Percentiles rank a stretch among this genome's conserved stretches.
Conservation (phyloP, 2,797 vertebrate species). For the Pseudopleuronectes americanus region DNA sequence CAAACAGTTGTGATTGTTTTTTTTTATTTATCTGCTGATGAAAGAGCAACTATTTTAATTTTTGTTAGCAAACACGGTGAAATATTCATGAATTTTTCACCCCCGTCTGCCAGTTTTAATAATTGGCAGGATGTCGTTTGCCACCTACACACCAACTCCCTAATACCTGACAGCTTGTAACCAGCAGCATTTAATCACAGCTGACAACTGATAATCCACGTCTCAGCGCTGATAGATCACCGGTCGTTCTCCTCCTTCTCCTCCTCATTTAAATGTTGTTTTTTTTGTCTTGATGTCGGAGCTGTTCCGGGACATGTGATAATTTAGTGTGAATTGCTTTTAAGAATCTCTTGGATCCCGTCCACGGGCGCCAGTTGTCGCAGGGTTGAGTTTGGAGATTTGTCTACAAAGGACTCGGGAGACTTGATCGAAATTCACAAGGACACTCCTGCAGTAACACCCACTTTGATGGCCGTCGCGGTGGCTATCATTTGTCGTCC, state of each 20-base stretch:
- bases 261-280: constrained; percentile 30
- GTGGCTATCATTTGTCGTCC: constrained; percentile 68
- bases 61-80: constrained; percentile 41
- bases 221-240: constrained; percentile 65
- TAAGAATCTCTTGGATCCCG: constrained; percentile 54
- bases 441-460: constrained; percentile 67
- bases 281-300: constrained; percentile 52
- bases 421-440: constrained; percentile 71
- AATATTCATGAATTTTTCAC: constrained; percentile 61
- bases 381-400: constrained; percentile 55
- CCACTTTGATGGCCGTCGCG: constrained; percentile 64
- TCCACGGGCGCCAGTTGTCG: constrained; percentile 63
- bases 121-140: constrained; percentile 71
- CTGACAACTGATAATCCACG: constrained; percentile 79
- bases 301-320: constrained; percentile 63
- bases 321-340: constrained; percentile 72
- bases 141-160: constrained; percentile 75
- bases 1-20: constrained; percentile 3
- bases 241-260: constrained; percentile 13
- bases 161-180: constrained; percentile 80
- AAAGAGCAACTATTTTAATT: constrained; percentile 58
- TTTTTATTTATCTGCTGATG: constrained; percentile 39
- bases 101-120: constrained; percentile 71
- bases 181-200: constrained; percentile 77
- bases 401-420: constrained; percentile 62